These are phyloP conservation scores for Sturnus vulgaris DNA, from an alignment of 2,113 vertebrate species.

Conservation along the genomic window DNA sequence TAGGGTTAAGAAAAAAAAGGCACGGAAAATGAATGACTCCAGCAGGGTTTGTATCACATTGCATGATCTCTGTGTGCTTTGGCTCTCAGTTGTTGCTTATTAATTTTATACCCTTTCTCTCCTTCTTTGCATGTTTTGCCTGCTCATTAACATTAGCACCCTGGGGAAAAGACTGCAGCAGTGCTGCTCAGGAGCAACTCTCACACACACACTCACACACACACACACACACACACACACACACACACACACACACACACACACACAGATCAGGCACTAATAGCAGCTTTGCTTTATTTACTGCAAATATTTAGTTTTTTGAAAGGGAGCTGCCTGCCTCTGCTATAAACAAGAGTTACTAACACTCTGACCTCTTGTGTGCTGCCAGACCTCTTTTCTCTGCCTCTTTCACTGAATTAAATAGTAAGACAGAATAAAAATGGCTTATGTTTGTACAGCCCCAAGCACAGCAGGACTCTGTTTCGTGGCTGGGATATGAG, in stretches of 20 bases:
- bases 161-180: not conserved
- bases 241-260: not conserved
- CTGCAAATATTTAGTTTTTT: not conserved
- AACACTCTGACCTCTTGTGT: not conserved
- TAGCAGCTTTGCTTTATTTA: constrained; percentile 23
- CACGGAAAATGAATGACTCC: not conserved
- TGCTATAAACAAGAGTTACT: constrained; percentile 3
- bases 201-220: not conserved
- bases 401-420: not conserved
- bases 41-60: not conserved
- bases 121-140: not conserved
- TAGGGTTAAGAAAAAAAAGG: not conserved
- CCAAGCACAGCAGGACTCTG: constrained; percentile 22
- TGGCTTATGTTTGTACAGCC: not conserved
- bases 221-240: not conserved
- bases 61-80: not conserved
- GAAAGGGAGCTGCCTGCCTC: not conserved
- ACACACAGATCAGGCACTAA: not conserved
- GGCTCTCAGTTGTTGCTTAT: not conserved
- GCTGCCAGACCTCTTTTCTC: not conserved
- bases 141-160: not conserved
- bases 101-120: constrained; percentile 19
- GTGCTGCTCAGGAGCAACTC: not conserved
- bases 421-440: constrained; percentile 7
- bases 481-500: not conserved